phyloP scores from a whole-genome alignment of 1,140 invertebrate genomes.

The Rhagoletis pomonella region DNA sequence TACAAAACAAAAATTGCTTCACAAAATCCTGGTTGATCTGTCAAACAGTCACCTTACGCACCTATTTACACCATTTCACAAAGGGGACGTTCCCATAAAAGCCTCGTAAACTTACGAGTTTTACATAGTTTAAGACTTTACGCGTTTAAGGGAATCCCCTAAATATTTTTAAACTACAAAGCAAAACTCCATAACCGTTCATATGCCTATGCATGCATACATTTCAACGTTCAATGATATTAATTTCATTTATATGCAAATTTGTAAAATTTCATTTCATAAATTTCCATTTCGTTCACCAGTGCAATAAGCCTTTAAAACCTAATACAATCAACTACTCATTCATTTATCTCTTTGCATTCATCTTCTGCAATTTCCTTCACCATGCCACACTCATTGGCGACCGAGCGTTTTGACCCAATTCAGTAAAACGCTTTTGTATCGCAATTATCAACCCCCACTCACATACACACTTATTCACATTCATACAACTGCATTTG shows the following conservation, averaged over 20 bases:
- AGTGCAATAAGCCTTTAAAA: neutral
- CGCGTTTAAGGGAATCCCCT: too few relatives aligned
- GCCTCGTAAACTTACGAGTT: too few relatives aligned
- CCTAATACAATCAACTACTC: neutral
- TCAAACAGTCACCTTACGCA: too few relatives aligned
- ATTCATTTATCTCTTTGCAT: neutral
- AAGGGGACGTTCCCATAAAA: too few relatives aligned
- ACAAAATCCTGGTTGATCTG: too few relatives aligned
- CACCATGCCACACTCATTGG: neutral
- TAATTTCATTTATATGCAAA: neutral
- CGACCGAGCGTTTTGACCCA: constrained; percentile 25
- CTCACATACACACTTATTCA: neutral
- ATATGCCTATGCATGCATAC: too few relatives aligned
- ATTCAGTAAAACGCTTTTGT: neutral
- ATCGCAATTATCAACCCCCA: constrained; percentile 1
- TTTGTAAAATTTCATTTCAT: neutral
- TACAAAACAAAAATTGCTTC: too few relatives aligned
- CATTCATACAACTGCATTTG: neutral
- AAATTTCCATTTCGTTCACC: neutral
- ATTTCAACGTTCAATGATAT: neutral
- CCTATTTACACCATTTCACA: too few relatives aligned
- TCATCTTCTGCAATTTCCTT: neutral
- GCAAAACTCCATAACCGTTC: too few relatives aligned
- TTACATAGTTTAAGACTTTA: too few relatives aligned
- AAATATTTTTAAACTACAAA: too few relatives aligned